Evolutionary conservation across 2,113 vertebrate species (phyloP).

Genomic region (Tachuris rubrigastra): DNA sequence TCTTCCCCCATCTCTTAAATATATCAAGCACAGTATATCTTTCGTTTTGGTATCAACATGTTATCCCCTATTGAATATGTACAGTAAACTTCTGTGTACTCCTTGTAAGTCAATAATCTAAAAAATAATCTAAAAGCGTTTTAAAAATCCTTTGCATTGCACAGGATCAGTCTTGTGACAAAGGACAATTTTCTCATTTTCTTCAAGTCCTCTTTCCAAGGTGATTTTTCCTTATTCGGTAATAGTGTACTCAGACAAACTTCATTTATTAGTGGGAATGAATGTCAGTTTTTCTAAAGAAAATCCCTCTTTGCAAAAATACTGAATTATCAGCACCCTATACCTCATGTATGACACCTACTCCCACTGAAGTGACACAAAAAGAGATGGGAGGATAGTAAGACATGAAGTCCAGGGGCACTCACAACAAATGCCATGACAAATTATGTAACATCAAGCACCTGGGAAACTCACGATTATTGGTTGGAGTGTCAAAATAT

Average conservation of each 20-base stretch:
- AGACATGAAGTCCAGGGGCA: constrained; percentile 10
- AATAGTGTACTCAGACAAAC: neutral
- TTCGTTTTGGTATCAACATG: neutral
- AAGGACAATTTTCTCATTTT: neutral
- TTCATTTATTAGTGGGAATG: neutral
- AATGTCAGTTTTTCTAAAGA: neutral
- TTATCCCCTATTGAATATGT: neutral
- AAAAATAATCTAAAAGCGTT: neutral
- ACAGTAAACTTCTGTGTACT: neutral
- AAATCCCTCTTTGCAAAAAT: neutral
- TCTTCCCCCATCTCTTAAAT: neutral
- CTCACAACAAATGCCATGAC: neutral
- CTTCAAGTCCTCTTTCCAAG: neutral
- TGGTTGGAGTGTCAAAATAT: constrained; percentile 41
- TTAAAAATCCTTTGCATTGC: neutral
- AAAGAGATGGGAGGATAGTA: neutral
- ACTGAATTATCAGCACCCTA: neutral
- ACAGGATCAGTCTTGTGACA: neutral
- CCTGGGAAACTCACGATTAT: constrained; percentile 2
- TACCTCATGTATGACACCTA: neutral
- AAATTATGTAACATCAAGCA: constrained; percentile 37
- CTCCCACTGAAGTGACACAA: neutral
- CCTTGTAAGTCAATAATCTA: neutral
- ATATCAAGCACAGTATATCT: neutral
- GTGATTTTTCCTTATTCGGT: neutral